These are phyloP conservation scores for Dermolepida albohirtum DNA, from an alignment of 2,888 invertebrate species.

Conservation along the genomic window DNA sequence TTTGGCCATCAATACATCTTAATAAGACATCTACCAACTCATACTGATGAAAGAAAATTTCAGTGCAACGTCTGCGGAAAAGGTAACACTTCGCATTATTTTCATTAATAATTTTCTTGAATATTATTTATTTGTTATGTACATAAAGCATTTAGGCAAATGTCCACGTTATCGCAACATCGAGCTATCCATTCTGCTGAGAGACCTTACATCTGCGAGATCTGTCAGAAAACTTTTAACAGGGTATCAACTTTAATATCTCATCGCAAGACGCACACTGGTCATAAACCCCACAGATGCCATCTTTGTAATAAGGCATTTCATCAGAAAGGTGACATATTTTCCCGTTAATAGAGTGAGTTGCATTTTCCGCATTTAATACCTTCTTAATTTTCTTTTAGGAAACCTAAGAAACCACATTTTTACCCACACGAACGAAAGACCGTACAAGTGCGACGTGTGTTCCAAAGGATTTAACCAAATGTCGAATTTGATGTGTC, in stretches of 20 bases:
- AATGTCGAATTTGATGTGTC: constrained; percentile 83
- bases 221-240: constrained; percentile 82
- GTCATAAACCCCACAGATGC: constrained; percentile 79
- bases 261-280: constrained; percentile 82
- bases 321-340: constrained; percentile 78
- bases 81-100: constrained; percentile 56
- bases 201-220: constrained; percentile 79
- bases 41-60: constrained; percentile 82
- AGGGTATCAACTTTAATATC: constrained; percentile 84
- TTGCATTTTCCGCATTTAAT: too few relatives aligned
- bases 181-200: constrained; percentile 83
- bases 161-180: constrained; percentile 82
- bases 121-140: constrained; percentile 19
- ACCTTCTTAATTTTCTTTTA: constrained; percentile 55
- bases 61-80: constrained; percentile 80
- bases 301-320: constrained; percentile 82
- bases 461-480: constrained; percentile 84
- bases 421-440: constrained; percentile 82
- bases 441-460: constrained; percentile 81
- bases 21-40: constrained; percentile 81
- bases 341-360: too few relatives aligned
- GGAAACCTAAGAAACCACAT: constrained; percentile 82
- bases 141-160: constrained; percentile 72
- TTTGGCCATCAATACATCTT: constrained; percentile 83
- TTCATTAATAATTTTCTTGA: constrained; percentile 11